Evolutionary conservation across 1,140 invertebrate species (phyloP).

Genomic region (Ceratoteleas bidentatus): DNA sequence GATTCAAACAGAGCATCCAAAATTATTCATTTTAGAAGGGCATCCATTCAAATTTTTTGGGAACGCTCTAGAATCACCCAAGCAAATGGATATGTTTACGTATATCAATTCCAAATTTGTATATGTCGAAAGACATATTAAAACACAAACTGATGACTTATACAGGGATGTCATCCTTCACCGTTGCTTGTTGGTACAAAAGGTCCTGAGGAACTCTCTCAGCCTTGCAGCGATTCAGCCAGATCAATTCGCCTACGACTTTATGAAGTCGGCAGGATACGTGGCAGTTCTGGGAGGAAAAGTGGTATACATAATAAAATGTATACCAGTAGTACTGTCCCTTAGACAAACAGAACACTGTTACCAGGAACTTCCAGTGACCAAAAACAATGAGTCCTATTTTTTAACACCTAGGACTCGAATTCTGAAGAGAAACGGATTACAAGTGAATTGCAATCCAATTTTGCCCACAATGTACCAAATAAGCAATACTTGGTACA

Average conservation of each 20-base stretch:
- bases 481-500: background rate
- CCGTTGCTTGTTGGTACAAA: background rate
- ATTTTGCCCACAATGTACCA: background rate
- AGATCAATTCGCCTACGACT: background rate
- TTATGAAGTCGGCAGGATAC: background rate
- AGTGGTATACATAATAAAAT: constrained; percentile 47
- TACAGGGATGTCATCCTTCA: background rate
- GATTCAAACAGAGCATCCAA: background rate
- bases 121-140: too few species aligned
- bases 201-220: background rate
- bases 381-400: background rate
- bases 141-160: background rate
- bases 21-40: background rate
- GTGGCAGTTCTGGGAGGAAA: constrained; percentile 17
- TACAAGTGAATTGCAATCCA: constrained; percentile 2
- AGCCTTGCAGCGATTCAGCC: background rate
- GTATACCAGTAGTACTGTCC: constrained; percentile 16
- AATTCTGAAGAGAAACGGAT: background rate
- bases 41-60: background rate
- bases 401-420: constrained; percentile 6
- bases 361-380: constrained; percentile 3
- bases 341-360: background rate
- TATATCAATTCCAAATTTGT: too few species aligned
- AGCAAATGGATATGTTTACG: constrained; percentile 1
- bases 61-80: background rate